These are phyloP conservation scores for Pasiphila rectangulata DNA, from an alignment of 2,888 invertebrate genomes.

Conservation along the genomic window DNA sequence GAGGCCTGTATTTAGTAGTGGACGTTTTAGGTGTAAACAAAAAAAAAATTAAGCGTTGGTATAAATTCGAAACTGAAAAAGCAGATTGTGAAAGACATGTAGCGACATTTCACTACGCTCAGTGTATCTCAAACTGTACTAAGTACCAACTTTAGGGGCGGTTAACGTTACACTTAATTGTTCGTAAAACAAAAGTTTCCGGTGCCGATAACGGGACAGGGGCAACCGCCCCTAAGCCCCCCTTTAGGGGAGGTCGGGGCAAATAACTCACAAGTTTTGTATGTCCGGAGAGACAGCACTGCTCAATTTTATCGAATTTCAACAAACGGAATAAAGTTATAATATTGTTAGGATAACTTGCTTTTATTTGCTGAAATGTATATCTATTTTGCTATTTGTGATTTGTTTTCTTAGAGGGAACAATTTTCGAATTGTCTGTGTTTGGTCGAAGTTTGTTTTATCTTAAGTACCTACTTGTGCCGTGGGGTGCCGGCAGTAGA, in stretches of 20 bases:
- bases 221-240: background rate
- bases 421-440: too few relatives aligned
- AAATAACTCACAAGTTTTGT: conserved; percentile 43
- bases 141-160: conserved; percentile 55
- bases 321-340: conserved; percentile 28
- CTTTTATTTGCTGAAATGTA: conserved; percentile 18
- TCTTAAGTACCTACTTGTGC: too few relatives aligned
- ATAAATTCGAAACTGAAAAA: too few relatives aligned
- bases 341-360: conserved; percentile 23
- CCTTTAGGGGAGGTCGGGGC: conserved; percentile 18
- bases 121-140: conserved; percentile 41
- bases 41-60: too few relatives aligned
- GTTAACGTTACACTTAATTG: conserved; percentile 73
- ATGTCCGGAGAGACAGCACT: conserved; percentile 26
- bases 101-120: conserved; percentile 13
- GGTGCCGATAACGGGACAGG: conserved; percentile 54
- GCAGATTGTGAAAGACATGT: too few relatives aligned
- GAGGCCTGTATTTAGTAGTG: too few relatives aligned
- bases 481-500: too few relatives aligned
- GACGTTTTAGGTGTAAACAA: too few relatives aligned
- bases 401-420: conserved; percentile 3
- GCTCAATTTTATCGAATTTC: conserved; percentile 33
- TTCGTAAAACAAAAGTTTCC: conserved; percentile 72
- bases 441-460: too few relatives aligned
- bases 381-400: conserved; percentile 6